Percentiles rank a stretch among this genome's conserved stretches.
Conservation (phyloP, 1,140 invertebrate species). For the Protaetia brevitarsis region DNA sequence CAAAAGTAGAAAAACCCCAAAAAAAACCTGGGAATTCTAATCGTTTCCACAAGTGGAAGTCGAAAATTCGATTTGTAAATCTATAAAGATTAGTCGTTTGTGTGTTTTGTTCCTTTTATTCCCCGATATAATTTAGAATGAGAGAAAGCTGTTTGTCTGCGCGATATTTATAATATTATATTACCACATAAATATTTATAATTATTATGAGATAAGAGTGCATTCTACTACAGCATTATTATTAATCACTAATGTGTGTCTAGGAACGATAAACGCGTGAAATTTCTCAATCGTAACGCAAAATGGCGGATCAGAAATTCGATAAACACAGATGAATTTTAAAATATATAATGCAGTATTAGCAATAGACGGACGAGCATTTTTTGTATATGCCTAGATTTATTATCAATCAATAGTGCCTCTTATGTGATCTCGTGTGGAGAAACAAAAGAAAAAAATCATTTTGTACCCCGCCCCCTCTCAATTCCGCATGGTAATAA, state of each 20-base stretch:
- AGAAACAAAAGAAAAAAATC: slow-evolving; percentile 6
- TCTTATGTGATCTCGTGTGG: slow-evolving; percentile 28
- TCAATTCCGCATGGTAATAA: slow-evolving; percentile 6
- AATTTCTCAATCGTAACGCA: no score
- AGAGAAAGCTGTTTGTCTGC: not conserved
- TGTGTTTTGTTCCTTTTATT: no score
- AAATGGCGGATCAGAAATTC: no score
- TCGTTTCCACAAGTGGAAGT: not conserved
- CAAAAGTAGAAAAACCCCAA: not conserved
- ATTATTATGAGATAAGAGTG: slow-evolving; percentile 13
- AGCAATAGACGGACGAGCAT: slow-evolving; percentile 14
- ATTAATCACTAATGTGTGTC: no score
- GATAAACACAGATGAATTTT: not conserved
- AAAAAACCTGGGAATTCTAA: no score
- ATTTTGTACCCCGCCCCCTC: slow-evolving; percentile 8
- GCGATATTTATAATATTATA: slow-evolving; percentile 12
- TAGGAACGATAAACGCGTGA: no score
- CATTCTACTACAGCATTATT: not conserved
- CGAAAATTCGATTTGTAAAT: slow-evolving; percentile 2
- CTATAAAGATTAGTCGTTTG: not conserved
- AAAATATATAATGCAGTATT: slow-evolving; percentile 18
- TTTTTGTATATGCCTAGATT: slow-evolving; percentile 26
- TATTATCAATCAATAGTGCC: slow-evolving; percentile 33
- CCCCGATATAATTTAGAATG: not conserved
- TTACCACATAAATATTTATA: slow-evolving; percentile 11